Conservation (phyloP, 2,113 vertebrate genomes). For the Muscicapa adusta region DNA sequence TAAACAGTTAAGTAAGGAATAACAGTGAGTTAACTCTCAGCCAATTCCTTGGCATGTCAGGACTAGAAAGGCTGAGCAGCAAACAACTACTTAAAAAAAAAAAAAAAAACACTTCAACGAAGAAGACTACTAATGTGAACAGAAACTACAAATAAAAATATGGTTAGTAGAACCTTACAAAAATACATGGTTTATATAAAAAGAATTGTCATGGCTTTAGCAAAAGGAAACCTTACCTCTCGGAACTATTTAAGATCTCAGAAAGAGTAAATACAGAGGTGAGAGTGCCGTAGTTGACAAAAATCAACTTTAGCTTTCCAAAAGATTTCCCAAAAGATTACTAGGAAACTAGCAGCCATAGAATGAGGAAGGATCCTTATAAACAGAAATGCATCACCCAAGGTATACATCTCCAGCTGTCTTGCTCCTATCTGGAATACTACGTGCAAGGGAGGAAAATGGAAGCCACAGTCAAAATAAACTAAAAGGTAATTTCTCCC, state of each 20-base stretch:
- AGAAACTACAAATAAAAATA: neutral
- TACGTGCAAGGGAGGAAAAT: neutral
- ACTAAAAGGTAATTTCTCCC: neutral
- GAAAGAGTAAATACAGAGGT: neutral
- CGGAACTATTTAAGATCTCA: neutral
- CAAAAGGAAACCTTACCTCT: neutral
- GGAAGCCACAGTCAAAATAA: neutral
- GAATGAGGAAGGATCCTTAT: neutral
- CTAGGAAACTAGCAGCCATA: neutral
- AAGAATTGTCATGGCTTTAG: neutral
- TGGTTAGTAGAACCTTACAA: neutral
- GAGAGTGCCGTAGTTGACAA: neutral
- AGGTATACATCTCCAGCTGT: neutral
- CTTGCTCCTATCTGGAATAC: neutral
- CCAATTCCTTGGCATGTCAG: neutral
- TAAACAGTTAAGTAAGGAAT: neutral
- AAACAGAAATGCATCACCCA: neutral
- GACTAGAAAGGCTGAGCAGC: neutral
- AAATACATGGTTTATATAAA: neutral
- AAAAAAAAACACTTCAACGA: neutral
- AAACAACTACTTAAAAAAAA: neutral
- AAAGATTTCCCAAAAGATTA: neutral
- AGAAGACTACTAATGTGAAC: neutral
- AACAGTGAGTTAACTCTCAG: neutral
- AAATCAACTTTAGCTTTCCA: neutral